A percentile compares a stretch with the other conserved stretches of the same genome.
Conservation (phyloP, 1,140 invertebrate species). For the Drosophila seguyi region DNA sequence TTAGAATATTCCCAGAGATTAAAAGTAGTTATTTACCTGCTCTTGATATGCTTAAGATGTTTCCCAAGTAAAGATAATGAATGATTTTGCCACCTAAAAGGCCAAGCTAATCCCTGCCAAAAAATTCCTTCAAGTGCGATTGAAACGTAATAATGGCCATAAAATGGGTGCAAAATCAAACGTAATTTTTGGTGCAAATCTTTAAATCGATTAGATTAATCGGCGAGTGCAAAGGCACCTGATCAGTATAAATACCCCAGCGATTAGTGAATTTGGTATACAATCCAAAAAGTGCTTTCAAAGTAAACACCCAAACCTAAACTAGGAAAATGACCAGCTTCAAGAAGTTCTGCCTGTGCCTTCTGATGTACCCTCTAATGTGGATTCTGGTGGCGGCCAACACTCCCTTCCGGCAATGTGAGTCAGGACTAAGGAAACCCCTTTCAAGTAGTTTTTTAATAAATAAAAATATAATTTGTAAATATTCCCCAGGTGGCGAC, state of each 20-base stretch:
- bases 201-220: slow-evolving; percentile 57
- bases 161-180: slow-evolving; percentile 17
- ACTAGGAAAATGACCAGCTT: slow-evolving; percentile 40
- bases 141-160: slow-evolving; percentile 19
- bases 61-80: background rate
- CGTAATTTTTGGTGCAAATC: slow-evolving; percentile 36
- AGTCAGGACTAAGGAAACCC: slow-evolving; percentile 13
- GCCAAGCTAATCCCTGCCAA: background rate
- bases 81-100: no score
- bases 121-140: slow-evolving; percentile 10
- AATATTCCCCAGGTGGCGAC: slow-evolving; percentile 36
- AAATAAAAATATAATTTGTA: background rate
- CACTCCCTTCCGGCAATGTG: slow-evolving; percentile 67
- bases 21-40: background rate
- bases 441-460: background rate
- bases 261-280: slow-evolving; percentile 1
- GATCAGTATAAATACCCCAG: slow-evolving; percentile 22
- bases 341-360: slow-evolving; percentile 23
- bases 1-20: slow-evolving; percentile 13
- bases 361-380: slow-evolving; percentile 38
- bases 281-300: slow-evolving; percentile 22
- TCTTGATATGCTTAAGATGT: background rate
- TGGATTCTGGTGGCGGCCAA: slow-evolving; percentile 23
- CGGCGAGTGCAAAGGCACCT: slow-evolving; percentile 45
- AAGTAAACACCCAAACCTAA: slow-evolving; percentile 7